Evolutionary conservation across 2,888 invertebrate genomes (phyloP), one percentile per base, ranked within the genome.

Genomic region (Eilema griseolum): DNA sequence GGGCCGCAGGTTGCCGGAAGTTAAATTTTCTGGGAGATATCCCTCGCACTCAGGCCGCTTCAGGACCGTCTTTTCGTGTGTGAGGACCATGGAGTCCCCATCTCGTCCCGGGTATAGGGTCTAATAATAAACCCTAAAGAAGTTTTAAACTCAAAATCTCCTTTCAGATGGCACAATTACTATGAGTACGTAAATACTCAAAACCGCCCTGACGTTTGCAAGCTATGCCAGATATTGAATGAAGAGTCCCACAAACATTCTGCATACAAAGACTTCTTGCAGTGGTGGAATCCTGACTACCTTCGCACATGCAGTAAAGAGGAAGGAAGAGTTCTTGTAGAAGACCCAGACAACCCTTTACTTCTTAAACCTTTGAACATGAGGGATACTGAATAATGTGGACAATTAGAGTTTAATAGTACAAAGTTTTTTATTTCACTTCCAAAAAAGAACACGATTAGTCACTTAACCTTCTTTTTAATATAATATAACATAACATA

Each of bases 131-230:
- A n/a, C n/a, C n/a, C n/a, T n/a, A n/a, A n/a, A n/a, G n/a, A n/a
- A n/a, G n/a, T n/a, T n/a, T n/a, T n/a, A n/a, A n/a, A n/a, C n/a
- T n/a, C n/a, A n/a, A n/a, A n/a, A n/a, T n/a, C n/a, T n/a, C n/a
- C n/a, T n/a, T n/a, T 60, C 83, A 93, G 93, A 26, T 93, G 93
- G 93, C 92, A 90, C 63, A 91, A 90, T 46, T 78, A 92, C 75
- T 93, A 93, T 70, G 73, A 57, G 0, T 93, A 88, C 75, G 81
- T 80, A 56, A 77, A 84, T 61, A 70, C 79, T 0, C 76, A 83
- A 0, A 71, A 73, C 10, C 75, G 78, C 0, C 77, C 85, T 0
- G 89, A 91, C 46, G 74, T 91, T 0, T 93, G 93, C 69, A 75
- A 72, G 3, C 85, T 93, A 3, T 93, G 93, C 71, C 72, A 85